A percentile compares a stretch with the other conserved stretches of the same genome.
Evolutionary conservation across 2,888 invertebrate genomes (phyloP).

Genomic region (Napeogenes sylphis): DNA sequence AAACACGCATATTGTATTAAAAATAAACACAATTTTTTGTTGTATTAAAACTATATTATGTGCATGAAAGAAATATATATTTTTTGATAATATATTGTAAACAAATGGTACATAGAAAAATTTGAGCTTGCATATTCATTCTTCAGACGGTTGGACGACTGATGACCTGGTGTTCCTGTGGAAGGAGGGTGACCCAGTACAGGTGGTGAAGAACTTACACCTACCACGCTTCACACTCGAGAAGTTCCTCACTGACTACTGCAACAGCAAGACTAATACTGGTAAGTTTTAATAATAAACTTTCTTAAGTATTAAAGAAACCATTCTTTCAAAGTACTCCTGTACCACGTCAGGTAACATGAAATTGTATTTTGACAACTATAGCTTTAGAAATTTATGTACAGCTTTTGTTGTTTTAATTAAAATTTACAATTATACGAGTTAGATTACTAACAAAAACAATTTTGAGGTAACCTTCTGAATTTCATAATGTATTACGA

Average conservation of each 20-base stretch:
- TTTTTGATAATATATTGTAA: too few relatives aligned
- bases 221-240: constrained; percentile 96
- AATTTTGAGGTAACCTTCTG: background rate
- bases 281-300: constrained; percentile 74
- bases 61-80: too few relatives aligned
- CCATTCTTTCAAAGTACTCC: background rate
- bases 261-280: constrained; percentile 97
- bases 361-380: too few relatives aligned
- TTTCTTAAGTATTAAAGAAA: background rate
- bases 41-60: background rate
- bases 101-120: background rate
- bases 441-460: background rate
- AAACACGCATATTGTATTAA: constrained; percentile 1
- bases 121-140: background rate
- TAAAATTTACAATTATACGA: too few relatives aligned
- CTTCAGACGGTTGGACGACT: constrained; percentile 96
- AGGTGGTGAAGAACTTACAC: constrained; percentile 95
- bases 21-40: background rate
- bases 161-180: constrained; percentile 97
- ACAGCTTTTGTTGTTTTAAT: too few relatives aligned
- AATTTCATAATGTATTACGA: constrained; percentile 1
- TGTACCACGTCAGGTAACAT: background rate
- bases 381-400: too few relatives aligned
- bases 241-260: constrained; percentile 96
- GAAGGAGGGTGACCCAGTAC: constrained; percentile 97